These are phyloP conservation scores for Hyphantria cunea DNA, from an alignment of 1,140 invertebrate genomes.

Conservation along the genomic window DNA sequence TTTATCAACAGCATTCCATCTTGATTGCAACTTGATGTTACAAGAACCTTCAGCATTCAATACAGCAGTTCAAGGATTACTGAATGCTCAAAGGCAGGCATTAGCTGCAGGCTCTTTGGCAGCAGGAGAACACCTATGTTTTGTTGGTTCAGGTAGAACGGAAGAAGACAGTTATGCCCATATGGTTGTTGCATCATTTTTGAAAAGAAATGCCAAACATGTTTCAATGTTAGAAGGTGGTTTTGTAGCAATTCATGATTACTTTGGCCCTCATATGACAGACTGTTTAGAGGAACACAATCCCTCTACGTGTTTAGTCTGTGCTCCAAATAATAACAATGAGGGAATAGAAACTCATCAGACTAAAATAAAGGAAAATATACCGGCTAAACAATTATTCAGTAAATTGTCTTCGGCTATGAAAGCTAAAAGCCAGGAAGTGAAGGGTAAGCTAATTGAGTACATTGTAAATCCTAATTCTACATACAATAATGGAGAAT, in stretches of 20 bases:
- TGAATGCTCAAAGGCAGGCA: constrained; percentile 94
- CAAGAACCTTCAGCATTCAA: constrained; percentile 97
- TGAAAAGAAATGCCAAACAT: constrained; percentile 96
- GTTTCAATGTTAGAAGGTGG: constrained; percentile 96
- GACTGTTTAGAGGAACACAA: constrained; percentile 93
- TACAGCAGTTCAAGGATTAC: constrained; percentile 96
- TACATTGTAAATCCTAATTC: constrained; percentile 95
- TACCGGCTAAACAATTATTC: constrained; percentile 85
- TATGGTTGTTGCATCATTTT: constrained; percentile 98
- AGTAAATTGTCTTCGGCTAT: constrained; percentile 91
- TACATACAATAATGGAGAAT: constrained; percentile 82
- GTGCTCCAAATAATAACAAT: constrained; percentile 83
- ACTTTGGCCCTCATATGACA: constrained; percentile 90
- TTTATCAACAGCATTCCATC: constrained; percentile 97
- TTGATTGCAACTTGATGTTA: constrained; percentile 98
- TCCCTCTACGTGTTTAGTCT: constrained; percentile 90
- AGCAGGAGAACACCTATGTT: constrained; percentile 98
- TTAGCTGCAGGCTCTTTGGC: constrained; percentile 93
- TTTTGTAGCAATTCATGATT: constrained; percentile 94
- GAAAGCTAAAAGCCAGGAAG: constrained; percentile 94
- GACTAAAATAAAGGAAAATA: constrained; percentile 62
- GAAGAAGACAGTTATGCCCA: constrained; percentile 98
- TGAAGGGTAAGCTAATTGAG: constrained; percentile 96
- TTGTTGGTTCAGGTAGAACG: constrained; percentile 96
- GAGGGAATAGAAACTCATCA: constrained; percentile 59